phyloP scores from a whole-genome alignment of 2,113 vertebrate genomes.

The Himantopus leucocephalus region DNA sequence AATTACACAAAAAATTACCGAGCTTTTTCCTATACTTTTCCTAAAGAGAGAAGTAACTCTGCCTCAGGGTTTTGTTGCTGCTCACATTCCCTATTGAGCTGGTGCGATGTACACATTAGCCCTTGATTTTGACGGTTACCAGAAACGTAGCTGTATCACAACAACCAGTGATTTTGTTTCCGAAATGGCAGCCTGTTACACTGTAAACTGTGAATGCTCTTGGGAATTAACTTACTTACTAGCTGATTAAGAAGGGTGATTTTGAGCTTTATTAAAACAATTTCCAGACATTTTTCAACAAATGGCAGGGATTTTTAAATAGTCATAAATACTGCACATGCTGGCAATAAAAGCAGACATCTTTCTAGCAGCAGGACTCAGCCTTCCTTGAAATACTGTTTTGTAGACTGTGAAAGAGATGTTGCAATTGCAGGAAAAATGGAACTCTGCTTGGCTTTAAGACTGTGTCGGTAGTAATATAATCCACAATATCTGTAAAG shows the following conservation, averaged over 20 bases:
- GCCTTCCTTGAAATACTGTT: background rate
- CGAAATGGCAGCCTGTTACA: background rate
- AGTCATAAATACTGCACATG: background rate
- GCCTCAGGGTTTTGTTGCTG: background rate
- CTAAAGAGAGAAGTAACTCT: background rate
- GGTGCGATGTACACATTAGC: rapidly evolving
- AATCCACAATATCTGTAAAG: background rate
- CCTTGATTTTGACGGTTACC: background rate
- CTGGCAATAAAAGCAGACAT: background rate
- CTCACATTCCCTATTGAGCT: rapidly evolving
- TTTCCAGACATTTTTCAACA: background rate
- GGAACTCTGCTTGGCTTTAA: slow-evolving; percentile 17
- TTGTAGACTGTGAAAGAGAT: background rate
- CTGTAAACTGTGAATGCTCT: background rate
- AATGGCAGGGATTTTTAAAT: background rate
- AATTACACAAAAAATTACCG: background rate
- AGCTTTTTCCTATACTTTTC: background rate
- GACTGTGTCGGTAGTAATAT: background rate
- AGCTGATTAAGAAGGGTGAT: background rate
- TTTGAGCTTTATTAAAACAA: background rate
- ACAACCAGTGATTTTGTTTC: background rate
- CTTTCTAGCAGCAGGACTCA: background rate
- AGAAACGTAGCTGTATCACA: background rate
- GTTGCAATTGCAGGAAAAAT: background rate
- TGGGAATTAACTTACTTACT: background rate